A percentile compares a stretch with the other conserved stretches of the same genome.
phyloP scores from a whole-genome alignment of 2,113 vertebrate species.

The Engraulis encrasicolus region DNA sequence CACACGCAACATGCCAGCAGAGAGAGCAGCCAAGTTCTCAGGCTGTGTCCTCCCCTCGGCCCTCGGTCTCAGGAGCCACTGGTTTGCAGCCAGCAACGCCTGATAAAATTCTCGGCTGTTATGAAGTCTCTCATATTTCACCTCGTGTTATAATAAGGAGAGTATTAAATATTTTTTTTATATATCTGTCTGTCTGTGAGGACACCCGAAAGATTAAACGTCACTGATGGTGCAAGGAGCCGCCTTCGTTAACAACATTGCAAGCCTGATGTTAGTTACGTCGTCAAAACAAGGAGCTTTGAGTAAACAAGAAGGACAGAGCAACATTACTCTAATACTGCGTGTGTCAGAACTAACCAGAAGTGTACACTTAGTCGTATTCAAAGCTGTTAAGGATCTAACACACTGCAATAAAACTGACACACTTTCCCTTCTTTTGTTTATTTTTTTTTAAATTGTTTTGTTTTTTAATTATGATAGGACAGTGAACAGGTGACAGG shows the following conservation, averaged over 20 bases:
- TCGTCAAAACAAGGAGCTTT: background rate
- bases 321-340: no score
- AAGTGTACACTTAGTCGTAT: no score
- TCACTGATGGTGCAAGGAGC: background rate
- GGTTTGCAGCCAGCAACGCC: background rate
- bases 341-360: no score
- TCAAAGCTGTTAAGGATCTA: no score
- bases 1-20: conserved; percentile 60
- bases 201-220: conserved; percentile 7
- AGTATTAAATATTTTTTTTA: conserved; percentile 3
- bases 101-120: conserved; percentile 37
- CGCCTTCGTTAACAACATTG: background rate
- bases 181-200: background rate
- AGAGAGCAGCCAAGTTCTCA: conserved; percentile 69
- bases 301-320: no score
- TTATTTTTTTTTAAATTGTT: no score
- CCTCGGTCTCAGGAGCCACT: conserved; percentile 19
- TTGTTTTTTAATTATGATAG: no score
- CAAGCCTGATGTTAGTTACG: background rate
- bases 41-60: conserved; percentile 37
- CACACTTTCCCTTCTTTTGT: no score
- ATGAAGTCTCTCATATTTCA: conserved; percentile 36
- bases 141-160: background rate
- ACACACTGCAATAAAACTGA: no score
- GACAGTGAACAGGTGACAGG: no score